phyloP scores from a whole-genome alignment of 2,113 vertebrate species.

The Myiozetetes cayanensis region DNA sequence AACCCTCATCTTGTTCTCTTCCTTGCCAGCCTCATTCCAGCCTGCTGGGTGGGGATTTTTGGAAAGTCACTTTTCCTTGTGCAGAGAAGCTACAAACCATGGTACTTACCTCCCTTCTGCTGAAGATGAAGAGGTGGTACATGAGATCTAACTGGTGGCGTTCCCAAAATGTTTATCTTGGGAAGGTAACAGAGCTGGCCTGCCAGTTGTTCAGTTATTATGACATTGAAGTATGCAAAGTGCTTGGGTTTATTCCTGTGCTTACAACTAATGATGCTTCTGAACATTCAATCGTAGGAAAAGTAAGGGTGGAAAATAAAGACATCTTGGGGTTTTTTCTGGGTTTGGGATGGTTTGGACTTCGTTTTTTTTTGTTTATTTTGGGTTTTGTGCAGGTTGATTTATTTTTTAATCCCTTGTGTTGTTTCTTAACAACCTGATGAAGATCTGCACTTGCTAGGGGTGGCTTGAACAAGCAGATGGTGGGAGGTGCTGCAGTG shows the following conservation, averaged over 20 bases:
- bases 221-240: background rate
- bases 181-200: background rate
- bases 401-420: background rate
- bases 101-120: background rate
- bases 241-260: background rate
- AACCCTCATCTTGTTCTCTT: background rate
- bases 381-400: background rate
- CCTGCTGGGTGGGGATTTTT: background rate
- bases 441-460: background rate
- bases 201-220: background rate
- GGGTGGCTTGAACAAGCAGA: background rate
- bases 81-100: background rate
- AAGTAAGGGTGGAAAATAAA: background rate
- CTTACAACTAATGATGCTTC: background rate
- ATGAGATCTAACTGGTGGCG: background rate
- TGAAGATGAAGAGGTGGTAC: background rate
- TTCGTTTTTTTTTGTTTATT: background rate
- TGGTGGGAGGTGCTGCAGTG: background rate
- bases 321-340: background rate
- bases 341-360: background rate
- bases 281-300: background rate
- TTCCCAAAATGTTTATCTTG: background rate
- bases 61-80: background rate
- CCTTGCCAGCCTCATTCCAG: background rate
- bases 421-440: background rate